Evolutionary conservation across 2,113 vertebrate genomes (phyloP), one percentile per base, ranked within the genome.

Genomic region (Syngnathoides biaculeatus): DNA sequence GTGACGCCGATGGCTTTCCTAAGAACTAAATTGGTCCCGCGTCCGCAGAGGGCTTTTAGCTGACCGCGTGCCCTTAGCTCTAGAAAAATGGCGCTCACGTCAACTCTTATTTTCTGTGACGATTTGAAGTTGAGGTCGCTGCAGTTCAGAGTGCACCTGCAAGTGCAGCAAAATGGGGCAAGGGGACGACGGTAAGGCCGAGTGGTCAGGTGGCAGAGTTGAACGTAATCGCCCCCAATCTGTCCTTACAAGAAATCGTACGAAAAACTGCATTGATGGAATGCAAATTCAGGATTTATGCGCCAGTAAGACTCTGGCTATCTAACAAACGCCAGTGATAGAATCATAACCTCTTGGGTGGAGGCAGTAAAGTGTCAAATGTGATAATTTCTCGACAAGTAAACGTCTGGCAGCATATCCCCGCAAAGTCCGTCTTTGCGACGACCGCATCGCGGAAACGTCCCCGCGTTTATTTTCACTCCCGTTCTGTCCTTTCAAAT

Each of bases 81-180:
- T 68, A 66, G 52, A 60, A 40, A 22, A 78, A 81, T 64, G 76
- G 74, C 74, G 65, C 85, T 73, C 50, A 40, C 60, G 73, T 80
- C 81, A 39, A 74, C 22, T 64, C 30, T 58, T n/a, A 43, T 50
- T 70, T 40, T 30, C 52, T 24, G 58, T 61, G 27, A 64, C 69
- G 40, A 68, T 80, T 74, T 87, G 76, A 87, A 80, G 58, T 65
- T 45, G 56, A 82, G 85, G 73, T 78, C 78, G 64, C 48, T 63
- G 43, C 61, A n/a, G 52, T 62, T 53, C 53, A 40, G 57, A 22
- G 75, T 65, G 71, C 74, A 82, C 80, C 82, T 88, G 65, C 64
- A 80, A 53, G 43, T 71, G 58, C 22, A 60, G 19, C 0, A 70
- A 80, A 60, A 17, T n/a, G 15, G 24, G 24, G 30, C 12, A 4